These are phyloP conservation scores for Drosophila navojoa DNA, from an alignment of 1,140 invertebrate species.

Conservation along the genomic window DNA sequence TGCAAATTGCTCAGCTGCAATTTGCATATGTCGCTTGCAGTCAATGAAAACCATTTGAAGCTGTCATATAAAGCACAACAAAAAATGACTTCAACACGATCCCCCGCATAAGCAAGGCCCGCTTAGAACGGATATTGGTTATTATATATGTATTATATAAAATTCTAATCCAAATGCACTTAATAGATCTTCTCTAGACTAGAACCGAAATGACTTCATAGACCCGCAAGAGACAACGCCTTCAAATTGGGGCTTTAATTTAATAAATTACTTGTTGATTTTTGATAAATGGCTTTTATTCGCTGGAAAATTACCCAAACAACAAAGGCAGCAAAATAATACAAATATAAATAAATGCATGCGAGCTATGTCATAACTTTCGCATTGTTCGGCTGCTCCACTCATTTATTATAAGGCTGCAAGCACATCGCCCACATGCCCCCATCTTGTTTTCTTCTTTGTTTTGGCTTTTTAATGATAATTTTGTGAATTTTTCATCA, in stretches of 20 bases:
- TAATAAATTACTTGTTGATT: constrained; percentile 39
- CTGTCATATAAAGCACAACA: constrained; percentile 26
- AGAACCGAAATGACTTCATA: constrained; percentile 9
- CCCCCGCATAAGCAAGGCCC: constrained; percentile 46
- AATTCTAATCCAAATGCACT: constrained; percentile 33
- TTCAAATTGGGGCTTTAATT: constrained; percentile 36
- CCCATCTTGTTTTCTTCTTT: constrained; percentile 28
- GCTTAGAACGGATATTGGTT: constrained; percentile 57
- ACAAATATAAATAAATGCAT: constrained; percentile 49
- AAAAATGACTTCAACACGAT: constrained; percentile 41
- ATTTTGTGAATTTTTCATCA: constrained; percentile 51
- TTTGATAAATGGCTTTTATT: constrained; percentile 59
- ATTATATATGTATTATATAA: constrained; percentile 29
- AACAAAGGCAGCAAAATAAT: constrained; percentile 24
- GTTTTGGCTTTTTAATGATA: constrained; percentile 33
- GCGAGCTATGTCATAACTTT: constrained; percentile 59
- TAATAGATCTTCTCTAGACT: constrained; percentile 29
- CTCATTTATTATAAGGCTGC: constrained; percentile 41
- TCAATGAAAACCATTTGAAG: constrained; percentile 73
- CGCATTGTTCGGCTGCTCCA: constrained; percentile 28
- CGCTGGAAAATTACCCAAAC: constrained; percentile 60
- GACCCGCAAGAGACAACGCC: constrained; percentile 27
- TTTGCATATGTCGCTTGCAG: constrained; percentile 59
- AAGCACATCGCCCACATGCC: constrained; percentile 53
- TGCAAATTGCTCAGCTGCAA: constrained; percentile 53